Conservation (phyloP, 2,113 vertebrate genomes). For the Archocentrus centrarchus region DNA sequence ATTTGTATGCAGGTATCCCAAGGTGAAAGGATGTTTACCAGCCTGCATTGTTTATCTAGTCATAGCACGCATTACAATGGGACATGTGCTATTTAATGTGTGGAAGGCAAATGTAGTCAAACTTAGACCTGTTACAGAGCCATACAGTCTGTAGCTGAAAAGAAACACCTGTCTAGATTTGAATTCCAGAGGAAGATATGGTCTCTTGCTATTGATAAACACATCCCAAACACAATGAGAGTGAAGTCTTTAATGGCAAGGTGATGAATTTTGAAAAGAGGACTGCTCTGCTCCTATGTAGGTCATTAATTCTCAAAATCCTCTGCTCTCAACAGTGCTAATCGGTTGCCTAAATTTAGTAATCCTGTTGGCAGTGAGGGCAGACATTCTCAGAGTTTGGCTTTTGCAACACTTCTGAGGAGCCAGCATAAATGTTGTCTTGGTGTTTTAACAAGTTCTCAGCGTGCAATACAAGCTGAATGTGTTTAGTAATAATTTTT, state of each 20-base stretch:
- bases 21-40: background rate
- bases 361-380: slow-evolving; percentile 60
- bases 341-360: slow-evolving; percentile 71
- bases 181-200: background rate
- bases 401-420: slow-evolving; percentile 40
- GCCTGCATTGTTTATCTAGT: background rate
- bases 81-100: background rate
- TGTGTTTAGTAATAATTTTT: background rate
- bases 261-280: slow-evolving; percentile 23
- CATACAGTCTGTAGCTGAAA: background rate
- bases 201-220: accelerated
- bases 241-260: background rate
- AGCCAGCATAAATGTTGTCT: slow-evolving; percentile 46
- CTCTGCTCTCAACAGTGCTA: slow-evolving; percentile 48
- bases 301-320: slow-evolving; percentile 67
- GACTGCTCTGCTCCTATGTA: slow-evolving; percentile 42
- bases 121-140: background rate
- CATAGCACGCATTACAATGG: background rate
- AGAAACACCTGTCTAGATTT: background rate
- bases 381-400: slow-evolving; percentile 52
- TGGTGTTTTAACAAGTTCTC: background rate
- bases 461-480: slow-evolving; percentile 23
- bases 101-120: slow-evolving; percentile 10
- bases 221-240: background rate
- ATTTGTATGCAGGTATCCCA: background rate